Evolutionary conservation across 2,888 invertebrate genomes (phyloP).

Genomic region (Cremastobaeus sp.): DNA sequence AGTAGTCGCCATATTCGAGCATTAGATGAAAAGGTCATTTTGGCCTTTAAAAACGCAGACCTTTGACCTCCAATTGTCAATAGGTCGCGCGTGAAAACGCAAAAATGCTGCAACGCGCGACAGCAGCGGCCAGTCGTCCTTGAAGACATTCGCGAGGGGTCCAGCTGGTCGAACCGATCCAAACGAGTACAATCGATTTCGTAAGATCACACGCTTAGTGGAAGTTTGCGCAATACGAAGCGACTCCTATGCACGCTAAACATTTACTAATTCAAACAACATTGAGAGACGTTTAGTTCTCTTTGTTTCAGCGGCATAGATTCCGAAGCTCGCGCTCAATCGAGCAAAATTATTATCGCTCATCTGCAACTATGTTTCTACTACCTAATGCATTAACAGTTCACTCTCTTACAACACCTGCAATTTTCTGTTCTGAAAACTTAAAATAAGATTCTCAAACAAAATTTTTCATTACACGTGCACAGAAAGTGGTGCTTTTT

Average conservation of each 20-base stretch:
- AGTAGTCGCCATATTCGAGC: no score
- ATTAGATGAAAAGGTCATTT: no score
- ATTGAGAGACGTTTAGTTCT: slow-evolving; percentile 18
- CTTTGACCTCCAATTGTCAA: slow-evolving; percentile 55
- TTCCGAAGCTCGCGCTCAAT: no score
- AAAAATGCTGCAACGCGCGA: slow-evolving; percentile 34
- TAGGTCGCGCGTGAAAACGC: slow-evolving; percentile 25
- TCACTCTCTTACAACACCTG: no score
- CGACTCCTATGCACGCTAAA: slow-evolving; percentile 29
- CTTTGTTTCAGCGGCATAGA: no score
- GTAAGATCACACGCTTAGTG: slow-evolving; percentile 63
- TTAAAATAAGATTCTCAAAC: no score
- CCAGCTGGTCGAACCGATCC: slow-evolving; percentile 61
- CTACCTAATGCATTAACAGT: no score
- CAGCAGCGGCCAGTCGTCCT: slow-evolving; percentile 58
- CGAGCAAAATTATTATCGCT: no score
- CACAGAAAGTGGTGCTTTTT: no score
- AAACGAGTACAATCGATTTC: slow-evolving; percentile 64
- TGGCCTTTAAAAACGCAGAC: slow-evolving; percentile 35
- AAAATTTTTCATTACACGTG: no score
- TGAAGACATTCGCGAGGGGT: slow-evolving; percentile 56
- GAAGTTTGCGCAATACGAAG: slow-evolving; percentile 65
- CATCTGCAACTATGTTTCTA: no score
- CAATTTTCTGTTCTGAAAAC: no score
- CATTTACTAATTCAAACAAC: slow-evolving; percentile 40